Base-by-base conservation (phyloP, 2,113 vertebrate genomes). In the Vulpes ferrilata region DNA sequence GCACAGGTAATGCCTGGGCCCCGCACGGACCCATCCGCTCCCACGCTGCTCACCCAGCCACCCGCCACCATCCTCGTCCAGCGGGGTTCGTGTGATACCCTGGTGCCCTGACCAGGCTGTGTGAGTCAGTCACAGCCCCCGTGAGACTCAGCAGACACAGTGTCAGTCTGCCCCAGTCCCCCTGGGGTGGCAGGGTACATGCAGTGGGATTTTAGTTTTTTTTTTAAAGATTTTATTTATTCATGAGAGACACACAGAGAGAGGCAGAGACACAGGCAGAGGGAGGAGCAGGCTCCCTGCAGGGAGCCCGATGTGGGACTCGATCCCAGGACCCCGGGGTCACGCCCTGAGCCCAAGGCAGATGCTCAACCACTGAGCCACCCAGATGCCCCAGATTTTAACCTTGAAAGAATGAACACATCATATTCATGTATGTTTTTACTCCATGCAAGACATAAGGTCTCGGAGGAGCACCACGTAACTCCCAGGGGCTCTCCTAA, bases 391-490 rank as follows among this genome's bases (percentile, higher is more conserved):
- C 43, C 43, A 6, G 71, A 15, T 23, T 65, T 65, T 57, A 43
- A 2, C 15, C 81, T 35, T 12, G 65, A 79, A 62, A 51, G 83
- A 27, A 30, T 5, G 19, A 64, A 16, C 0, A 0, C 6, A 16
- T 7, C 1, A 1, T 1, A 1, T 8, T 1, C 22, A 0, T 3
- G 19, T 2, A 10, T 10, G 20, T 15, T 57, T 64, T 16, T 13
- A 25, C 16, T 48, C 30, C n/a, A 12, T 1, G 20, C 2, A 5
- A 2, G 59, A 38, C 64, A 12, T 1, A 3, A 2, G 22, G 22
- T n/a, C 51, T 48, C 5, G 1, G 2, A 1, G 57, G 16, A 16
- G 13, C 4, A 0, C 0, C 11, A 0, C n/a, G 5, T 19, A 16
- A 4, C 20, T 7, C 0, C 0, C 2, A 1, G 65, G 0, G 5